Percentiles rank a stretch among this genome's conserved stretches.
These are phyloP conservation scores for Speoplatyrhinus poulsoni DNA, from an alignment of 2,113 vertebrate genomes.

Conservation along the genomic window DNA sequence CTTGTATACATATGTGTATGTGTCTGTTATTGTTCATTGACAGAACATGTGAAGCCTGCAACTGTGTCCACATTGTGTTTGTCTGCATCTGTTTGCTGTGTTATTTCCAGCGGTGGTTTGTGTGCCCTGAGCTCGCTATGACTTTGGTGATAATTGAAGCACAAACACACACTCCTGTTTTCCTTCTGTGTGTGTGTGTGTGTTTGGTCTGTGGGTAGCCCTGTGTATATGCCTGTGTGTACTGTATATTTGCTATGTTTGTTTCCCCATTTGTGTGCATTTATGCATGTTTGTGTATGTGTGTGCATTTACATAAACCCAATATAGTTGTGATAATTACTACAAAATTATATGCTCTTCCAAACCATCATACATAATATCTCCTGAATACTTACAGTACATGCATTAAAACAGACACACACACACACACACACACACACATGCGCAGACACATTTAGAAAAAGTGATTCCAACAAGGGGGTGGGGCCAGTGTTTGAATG, in stretches of 20 bases:
- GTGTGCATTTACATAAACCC: slow-evolving; percentile 3
- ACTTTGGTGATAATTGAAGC: slow-evolving; percentile 41
- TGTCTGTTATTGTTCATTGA: slow-evolving; percentile 28
- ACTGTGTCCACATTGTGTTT: slow-evolving; percentile 42
- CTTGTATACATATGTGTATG: slow-evolving; percentile 23
- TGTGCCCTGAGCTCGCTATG: slow-evolving; percentile 34
- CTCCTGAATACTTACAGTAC: slow-evolving; percentile 10
- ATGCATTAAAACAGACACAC: slow-evolving; percentile 28
- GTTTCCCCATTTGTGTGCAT: not conserved
- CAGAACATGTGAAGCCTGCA: slow-evolving; percentile 39
- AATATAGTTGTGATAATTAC: slow-evolving; percentile 53
- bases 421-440: slow-evolving; percentile 16
- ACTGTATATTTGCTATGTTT: not conserved
- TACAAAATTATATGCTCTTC: slow-evolving; percentile 46
- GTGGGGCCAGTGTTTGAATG: slow-evolving; percentile 51
- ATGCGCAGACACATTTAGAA: slow-evolving; percentile 12
- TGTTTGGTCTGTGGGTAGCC: not conserved
- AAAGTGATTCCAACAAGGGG: slow-evolving; percentile 30
- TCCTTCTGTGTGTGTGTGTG: slow-evolving; percentile 7
- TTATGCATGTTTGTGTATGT: not conserved
- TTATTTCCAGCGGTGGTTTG: slow-evolving; percentile 44
- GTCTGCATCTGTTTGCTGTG: slow-evolving; percentile 47
- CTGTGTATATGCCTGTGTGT: not conserved
- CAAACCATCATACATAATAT: slow-evolving; percentile 53
- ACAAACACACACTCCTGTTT: not conserved